These are phyloP conservation scores for Rhabditoides inermis DNA, from an alignment of 2,888 invertebrate genomes.

Conservation along the genomic window DNA sequence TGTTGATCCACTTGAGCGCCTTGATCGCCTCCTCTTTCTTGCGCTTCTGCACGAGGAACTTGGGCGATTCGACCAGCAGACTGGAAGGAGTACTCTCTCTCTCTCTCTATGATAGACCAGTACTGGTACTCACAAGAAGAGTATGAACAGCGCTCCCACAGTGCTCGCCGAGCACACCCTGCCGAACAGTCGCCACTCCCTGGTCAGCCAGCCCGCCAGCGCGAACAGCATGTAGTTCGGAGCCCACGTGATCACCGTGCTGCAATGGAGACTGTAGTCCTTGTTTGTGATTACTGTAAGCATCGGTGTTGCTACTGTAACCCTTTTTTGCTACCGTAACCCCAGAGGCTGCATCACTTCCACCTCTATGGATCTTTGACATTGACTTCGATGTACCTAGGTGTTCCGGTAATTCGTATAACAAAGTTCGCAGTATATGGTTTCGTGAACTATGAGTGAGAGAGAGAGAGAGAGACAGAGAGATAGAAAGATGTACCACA, in stretches of 20 bases:
- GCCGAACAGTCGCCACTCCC: constrained; percentile 21
- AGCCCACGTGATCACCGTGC: constrained; percentile 28
- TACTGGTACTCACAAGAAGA: constrained; percentile 20
- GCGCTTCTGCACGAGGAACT: constrained; percentile 26
- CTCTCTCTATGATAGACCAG: background rate
- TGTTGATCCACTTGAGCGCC: constrained; percentile 23
- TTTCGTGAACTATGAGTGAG: too few species aligned
- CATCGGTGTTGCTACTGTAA: too few species aligned
- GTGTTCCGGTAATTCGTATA: too few species aligned
- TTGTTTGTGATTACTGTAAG: too few species aligned
- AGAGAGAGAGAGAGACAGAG: too few species aligned
- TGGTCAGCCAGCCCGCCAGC: constrained; percentile 20
- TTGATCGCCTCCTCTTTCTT: constrained; percentile 17
- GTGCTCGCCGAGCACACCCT: constrained; percentile 22
- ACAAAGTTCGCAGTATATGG: too few species aligned
- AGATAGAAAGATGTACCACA: too few species aligned
- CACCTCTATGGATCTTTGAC: too few species aligned
- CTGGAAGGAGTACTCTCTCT: constrained; percentile 12
- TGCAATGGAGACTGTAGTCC: background rate
- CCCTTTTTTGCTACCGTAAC: too few species aligned
- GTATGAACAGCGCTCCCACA: constrained; percentile 16
- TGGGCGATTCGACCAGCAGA: constrained; percentile 27
- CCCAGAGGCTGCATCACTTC: too few species aligned
- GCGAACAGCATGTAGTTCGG: constrained; percentile 34
- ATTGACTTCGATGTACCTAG: too few species aligned